Base-by-base conservation (phyloP, 2,797 vertebrate genomes). In the Microctenopoma lineatum region DNA sequence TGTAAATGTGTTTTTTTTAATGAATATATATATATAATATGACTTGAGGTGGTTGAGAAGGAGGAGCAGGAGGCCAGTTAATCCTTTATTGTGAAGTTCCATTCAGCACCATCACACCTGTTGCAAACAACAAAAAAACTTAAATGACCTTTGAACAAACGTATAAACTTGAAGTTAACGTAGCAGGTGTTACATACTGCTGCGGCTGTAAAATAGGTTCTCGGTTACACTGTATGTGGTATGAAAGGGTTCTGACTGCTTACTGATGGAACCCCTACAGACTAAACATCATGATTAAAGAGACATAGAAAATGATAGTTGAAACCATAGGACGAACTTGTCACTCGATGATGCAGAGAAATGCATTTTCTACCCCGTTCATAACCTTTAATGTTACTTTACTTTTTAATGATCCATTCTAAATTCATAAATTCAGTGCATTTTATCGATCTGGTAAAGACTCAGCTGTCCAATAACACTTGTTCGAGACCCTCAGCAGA, bases 361-460 rank as follows among this genome's bases (percentile, higher is more conserved):
- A 26, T n/a, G 26, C 2, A 3, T 3, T 1, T 4, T 9, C 1
- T 65, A 48, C 21, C 15, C 54, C 25, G 2, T 54, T 65, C 4
- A 25, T 48, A 27, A 4, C 60, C 71, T 79, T 36, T 69, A 9
- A 29, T 48, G 14, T 66, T 36, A 14, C 10, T 46, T 45, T 29
- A 36, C 10, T 13, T 47, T 42, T 29, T 45, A 52, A 55, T 14
- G 39, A 73, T 48, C 39, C 29, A 45, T 67, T 34, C 52, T 70
- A 7, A 50, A 70, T 76, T 60, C 27, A 39, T 26, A 42, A 38
- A 45, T 65, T 18, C 51, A 57, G 25, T 29, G 25, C 51, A 26
- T 60, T 69, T 64, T 53, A 64, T 81, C 58, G 66, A 86, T 77
- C 51, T 10, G 15, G 29, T 67, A 34, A 79, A 59, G 21, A 51